Conservation (phyloP, 2,888 invertebrate genomes). For the Cacoxenus indagator region DNA sequence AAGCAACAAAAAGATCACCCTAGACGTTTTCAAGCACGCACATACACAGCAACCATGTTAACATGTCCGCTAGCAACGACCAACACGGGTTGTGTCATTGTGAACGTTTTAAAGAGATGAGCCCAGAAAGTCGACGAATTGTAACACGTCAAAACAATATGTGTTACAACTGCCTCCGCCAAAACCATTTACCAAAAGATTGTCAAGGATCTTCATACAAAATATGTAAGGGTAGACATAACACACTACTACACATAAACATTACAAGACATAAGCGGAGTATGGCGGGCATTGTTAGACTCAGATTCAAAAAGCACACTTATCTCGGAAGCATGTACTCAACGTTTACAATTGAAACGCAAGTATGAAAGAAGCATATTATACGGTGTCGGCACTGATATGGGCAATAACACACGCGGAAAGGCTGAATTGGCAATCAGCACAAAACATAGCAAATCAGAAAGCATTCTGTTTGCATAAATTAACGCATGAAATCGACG, state of each 20-base stretch:
- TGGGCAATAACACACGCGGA: too few relatives aligned
- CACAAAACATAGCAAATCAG: too few relatives aligned
- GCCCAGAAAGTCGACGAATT: neutral
- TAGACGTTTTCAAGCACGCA: constrained; percentile 1
- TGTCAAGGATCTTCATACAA: constrained; percentile 25
- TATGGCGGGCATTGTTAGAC: constrained; percentile 31
- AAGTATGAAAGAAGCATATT: too few relatives aligned
- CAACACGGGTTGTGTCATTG: constrained; percentile 27
- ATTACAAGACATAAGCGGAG: constrained; percentile 19
- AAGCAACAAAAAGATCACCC: neutral
- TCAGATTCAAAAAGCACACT: constrained; percentile 29
- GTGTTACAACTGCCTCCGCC: constrained; percentile 27
- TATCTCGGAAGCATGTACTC: too few relatives aligned
- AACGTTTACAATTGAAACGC: too few relatives aligned
- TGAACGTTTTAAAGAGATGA: constrained; percentile 13
- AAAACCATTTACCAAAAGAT: constrained; percentile 19
- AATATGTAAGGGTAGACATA: constrained; percentile 26
- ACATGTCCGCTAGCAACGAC: constrained; percentile 15
- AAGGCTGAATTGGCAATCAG: too few relatives aligned
- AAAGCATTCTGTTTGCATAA: too few relatives aligned
- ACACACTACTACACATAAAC: constrained; percentile 25
- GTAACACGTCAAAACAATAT: constrained; percentile 16
- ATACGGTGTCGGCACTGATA: too few relatives aligned
- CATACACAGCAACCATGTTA: constrained; percentile 8
- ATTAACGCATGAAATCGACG: too few relatives aligned